Evolutionary conservation across 2,888 invertebrate species (phyloP).

Genomic region (Drepanosiphum platanoidis): DNA sequence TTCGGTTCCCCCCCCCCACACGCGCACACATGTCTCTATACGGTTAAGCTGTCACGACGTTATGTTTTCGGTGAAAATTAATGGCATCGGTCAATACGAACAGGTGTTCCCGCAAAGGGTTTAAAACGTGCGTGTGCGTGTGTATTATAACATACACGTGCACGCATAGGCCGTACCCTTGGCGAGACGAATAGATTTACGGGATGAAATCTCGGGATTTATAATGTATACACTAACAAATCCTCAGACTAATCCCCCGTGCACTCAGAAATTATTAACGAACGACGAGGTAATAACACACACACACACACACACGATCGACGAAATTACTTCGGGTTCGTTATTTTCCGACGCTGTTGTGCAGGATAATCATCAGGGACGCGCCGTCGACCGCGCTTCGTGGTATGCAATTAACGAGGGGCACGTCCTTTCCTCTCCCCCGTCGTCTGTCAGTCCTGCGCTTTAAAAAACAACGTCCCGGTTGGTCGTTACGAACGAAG

Average conservation of each 20-base stretch:
- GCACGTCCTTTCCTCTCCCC: not conserved
- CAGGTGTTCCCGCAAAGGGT: conserved; percentile 47
- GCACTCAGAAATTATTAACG: conserved; percentile 33
- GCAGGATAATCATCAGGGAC: conserved; percentile 17
- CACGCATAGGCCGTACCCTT: not conserved
- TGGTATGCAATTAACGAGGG: conserved; percentile 2
- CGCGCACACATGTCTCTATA: too few relatives aligned
- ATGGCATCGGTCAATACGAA: conserved; percentile 27
- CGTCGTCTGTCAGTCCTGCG: not conserved
- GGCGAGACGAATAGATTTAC: not conserved
- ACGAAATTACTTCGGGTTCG: conserved; percentile 4
- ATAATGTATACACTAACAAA: not conserved
- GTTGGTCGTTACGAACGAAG: too few relatives aligned
- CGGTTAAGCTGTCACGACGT: not conserved
- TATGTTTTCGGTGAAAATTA: conserved; percentile 13
- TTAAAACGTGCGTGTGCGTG: not conserved
- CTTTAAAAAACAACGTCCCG: not conserved
- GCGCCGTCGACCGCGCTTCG: not conserved
- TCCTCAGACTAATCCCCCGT: not conserved
- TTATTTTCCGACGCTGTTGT: not conserved
- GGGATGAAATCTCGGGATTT: not conserved
- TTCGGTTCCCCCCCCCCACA: not conserved
- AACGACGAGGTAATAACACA: not conserved
- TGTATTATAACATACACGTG: not conserved
- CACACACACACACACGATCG: not conserved